These are phyloP conservation scores for Poecilobothrus nobilitatus DNA, from an alignment of 2,888 invertebrate species.

Conservation along the genomic window DNA sequence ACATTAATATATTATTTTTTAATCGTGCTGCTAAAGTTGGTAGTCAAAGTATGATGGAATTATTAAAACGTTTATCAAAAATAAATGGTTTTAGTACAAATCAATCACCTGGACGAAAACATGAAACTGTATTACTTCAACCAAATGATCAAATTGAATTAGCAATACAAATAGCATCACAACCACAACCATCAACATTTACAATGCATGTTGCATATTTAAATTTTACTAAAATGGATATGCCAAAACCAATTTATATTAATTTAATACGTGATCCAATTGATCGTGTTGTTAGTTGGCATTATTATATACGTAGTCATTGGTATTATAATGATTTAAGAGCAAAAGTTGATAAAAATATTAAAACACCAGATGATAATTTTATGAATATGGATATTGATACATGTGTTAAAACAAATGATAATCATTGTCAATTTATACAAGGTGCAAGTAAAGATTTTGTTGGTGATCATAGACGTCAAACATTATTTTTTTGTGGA, in stretches of 20 bases:
- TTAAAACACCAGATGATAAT: conserved; percentile 24
- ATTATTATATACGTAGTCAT: conserved; percentile 78
- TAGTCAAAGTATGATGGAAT: conserved; percentile 77
- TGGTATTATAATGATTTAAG: conserved; percentile 85
- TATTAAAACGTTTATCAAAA: conserved; percentile 52
- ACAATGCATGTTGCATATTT: conserved; percentile 82
- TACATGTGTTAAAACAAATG: conserved; percentile 67
- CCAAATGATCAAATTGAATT: conserved; percentile 66
- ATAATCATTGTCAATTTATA: conserved; percentile 69
- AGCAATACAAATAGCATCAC: conserved; percentile 59
- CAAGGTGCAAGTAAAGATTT: conserved; percentile 69
- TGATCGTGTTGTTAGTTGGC: conserved; percentile 83
- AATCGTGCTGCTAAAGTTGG: conserved; percentile 76
- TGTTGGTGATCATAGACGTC: conserved; percentile 76
- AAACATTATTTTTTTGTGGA: conserved; percentile 81
- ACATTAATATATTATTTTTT: conserved; percentile 33
- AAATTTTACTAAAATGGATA: conserved; percentile 67
- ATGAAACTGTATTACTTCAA: conserved; percentile 65
- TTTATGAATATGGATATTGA: conserved; percentile 84
- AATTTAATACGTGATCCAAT: conserved; percentile 82
- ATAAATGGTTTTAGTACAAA: background rate
- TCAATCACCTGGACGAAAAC: conserved; percentile 51
- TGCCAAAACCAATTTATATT: conserved; percentile 76
- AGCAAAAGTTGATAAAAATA: conserved; percentile 47
- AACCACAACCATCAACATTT: conserved; percentile 65